These are phyloP conservation scores for Falco berigora DNA, from an alignment of 2,797 vertebrate genomes.

Conservation along the genomic window DNA sequence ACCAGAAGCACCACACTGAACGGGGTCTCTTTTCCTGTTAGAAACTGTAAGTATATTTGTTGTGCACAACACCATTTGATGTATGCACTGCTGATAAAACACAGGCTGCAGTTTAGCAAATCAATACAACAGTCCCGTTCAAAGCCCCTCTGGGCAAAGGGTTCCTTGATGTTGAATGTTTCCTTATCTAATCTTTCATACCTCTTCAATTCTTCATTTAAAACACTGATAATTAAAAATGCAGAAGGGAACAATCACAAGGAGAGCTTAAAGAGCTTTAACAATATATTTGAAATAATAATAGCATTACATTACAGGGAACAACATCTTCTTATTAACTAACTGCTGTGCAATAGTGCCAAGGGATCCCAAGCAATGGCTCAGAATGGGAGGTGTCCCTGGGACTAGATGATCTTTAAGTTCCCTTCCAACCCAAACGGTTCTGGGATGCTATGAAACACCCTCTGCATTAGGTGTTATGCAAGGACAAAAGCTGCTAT, in stretches of 20 bases:
- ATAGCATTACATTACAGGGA: neutral
- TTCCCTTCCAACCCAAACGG: no score
- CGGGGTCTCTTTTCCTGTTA: neutral
- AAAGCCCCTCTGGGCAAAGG: neutral
- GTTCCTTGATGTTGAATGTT: neutral
- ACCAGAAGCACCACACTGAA: neutral
- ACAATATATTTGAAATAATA: neutral
- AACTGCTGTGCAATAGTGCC: neutral
- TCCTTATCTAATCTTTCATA: constrained; percentile 17
- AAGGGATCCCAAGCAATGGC: neutral
- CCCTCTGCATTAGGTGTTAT: neutral
- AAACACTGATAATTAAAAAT: neutral
- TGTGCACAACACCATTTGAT: neutral
- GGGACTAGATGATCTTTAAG: no score
- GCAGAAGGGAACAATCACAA: neutral
- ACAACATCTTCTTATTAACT: neutral
- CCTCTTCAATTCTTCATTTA: neutral
- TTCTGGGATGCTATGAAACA: neutral
- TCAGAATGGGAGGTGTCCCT: neutral
- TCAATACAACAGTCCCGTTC: neutral
- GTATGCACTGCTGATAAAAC: neutral
- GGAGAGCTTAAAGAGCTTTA: neutral
- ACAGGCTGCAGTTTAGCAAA: neutral
- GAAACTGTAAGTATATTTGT: neutral
- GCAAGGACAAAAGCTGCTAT: neutral